Evolutionary conservation across 2,888 invertebrate genomes (phyloP).

Genomic region (Linhomoeus sp.): DNA sequence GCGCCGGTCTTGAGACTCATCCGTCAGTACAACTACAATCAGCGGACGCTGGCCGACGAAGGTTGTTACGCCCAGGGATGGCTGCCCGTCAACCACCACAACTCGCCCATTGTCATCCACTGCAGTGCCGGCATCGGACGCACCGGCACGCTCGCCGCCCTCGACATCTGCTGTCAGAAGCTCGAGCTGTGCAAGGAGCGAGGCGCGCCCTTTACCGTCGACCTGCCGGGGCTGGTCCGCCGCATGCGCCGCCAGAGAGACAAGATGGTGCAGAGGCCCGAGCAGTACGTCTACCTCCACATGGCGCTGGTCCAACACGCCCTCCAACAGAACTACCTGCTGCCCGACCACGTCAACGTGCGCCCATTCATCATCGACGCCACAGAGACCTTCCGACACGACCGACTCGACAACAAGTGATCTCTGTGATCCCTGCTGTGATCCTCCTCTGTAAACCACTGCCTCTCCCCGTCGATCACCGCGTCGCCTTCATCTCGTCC

Average conservation of each 20-base stretch:
- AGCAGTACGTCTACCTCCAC: slow-evolving; percentile 4
- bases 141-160: slow-evolving; percentile 1
- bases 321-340: neutral
- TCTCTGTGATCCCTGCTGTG: too few species aligned
- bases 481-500: too few species aligned
- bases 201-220: neutral
- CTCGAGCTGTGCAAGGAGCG: neutral
- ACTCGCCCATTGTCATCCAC: slow-evolving; percentile 2
- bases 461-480: too few species aligned
- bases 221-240: neutral
- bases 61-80: neutral
- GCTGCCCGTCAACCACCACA: neutral
- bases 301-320: slow-evolving; percentile 1
- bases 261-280: neutral
- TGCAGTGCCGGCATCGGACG: slow-evolving; percentile 3
- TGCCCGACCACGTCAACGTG: neutral
- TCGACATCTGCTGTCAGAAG: neutral
- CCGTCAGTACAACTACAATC: neutral
- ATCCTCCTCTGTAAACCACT: too few species aligned
- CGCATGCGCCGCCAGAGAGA: neutral
- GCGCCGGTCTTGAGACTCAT: neutral
- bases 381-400: neutral
- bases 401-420: neutral
- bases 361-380: neutral
- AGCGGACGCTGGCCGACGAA: neutral